These are phyloP conservation scores for Leistus spinibarbis DNA, from an alignment of 2,888 invertebrate genomes.

Conservation along the genomic window DNA sequence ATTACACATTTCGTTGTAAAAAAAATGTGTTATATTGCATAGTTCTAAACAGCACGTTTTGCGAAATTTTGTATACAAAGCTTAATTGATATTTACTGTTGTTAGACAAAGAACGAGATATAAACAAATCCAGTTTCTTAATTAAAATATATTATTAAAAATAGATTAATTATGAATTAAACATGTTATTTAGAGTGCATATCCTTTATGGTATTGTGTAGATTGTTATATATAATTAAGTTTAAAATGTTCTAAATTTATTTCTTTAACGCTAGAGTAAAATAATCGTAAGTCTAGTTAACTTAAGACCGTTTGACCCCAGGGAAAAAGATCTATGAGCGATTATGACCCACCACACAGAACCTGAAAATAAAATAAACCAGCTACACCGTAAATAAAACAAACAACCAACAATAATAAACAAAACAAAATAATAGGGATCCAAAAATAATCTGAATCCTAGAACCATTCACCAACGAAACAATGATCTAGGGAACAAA, in stretches of 20 bases:
- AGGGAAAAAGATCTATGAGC: neutral
- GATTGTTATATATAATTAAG: neutral
- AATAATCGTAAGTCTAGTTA: neutral
- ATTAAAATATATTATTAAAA: no score
- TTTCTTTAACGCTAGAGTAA: neutral
- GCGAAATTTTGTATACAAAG: no score
- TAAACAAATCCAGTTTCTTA: no score
- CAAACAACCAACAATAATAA: neutral
- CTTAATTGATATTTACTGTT: no score
- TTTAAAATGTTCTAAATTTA: neutral
- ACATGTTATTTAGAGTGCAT: no score
- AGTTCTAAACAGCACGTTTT: no score
- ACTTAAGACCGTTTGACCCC: neutral
- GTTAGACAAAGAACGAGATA: no score
- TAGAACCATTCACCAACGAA: constrained; percentile 9
- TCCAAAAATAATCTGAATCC: neutral
- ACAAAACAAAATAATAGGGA: neutral
- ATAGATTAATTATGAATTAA: no score
- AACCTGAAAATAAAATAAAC: neutral
- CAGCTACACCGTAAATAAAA: neutral
- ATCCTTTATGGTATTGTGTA: neutral
- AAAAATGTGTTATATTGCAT: no score
- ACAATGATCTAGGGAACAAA: neutral
- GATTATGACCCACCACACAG: neutral
- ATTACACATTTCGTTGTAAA: no score